These are phyloP conservation scores for Spodoptera exigua DNA, from an alignment of 2,888 invertebrate species.

Conservation along the genomic window DNA sequence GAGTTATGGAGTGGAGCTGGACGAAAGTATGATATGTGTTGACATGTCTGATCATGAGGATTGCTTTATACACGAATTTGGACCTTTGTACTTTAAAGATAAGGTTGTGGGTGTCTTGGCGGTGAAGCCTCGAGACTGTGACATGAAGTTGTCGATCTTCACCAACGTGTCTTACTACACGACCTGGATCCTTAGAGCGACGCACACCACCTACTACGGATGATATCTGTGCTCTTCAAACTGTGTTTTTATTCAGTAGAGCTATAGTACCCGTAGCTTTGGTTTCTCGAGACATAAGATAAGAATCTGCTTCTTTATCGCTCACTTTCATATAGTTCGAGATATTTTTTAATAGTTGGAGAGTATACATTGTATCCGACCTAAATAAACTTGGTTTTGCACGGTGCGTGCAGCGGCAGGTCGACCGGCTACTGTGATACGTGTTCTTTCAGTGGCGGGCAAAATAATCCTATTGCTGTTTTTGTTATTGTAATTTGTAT, in stretches of 20 bases:
- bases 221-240: conserved; percentile 30
- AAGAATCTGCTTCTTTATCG: too few species aligned
- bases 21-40: conserved; percentile 74
- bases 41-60: conserved; percentile 74
- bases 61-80: conserved; percentile 81
- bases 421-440: too few species aligned
- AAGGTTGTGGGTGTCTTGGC: conserved; percentile 76
- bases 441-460: too few species aligned
- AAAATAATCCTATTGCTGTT: too few species aligned
- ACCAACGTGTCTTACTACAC: conserved; percentile 67
- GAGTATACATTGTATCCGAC: too few species aligned
- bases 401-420: too few species aligned
- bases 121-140: conserved; percentile 74
- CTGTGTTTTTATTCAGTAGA: conserved; percentile 28
- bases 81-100: conserved; percentile 73
- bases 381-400: too few species aligned
- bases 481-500: too few species aligned
- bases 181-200: conserved; percentile 62
- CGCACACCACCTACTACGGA: conserved; percentile 59
- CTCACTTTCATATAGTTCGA: too few species aligned
- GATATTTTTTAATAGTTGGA: too few species aligned
- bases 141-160: conserved; percentile 67
- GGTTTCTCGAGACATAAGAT: too few species aligned
- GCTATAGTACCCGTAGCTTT: too few species aligned
- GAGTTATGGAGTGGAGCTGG: conserved; percentile 69